Base-by-base conservation (phyloP, 2,113 vertebrate genomes). In the Protobothrops flavoviridis region DNA sequence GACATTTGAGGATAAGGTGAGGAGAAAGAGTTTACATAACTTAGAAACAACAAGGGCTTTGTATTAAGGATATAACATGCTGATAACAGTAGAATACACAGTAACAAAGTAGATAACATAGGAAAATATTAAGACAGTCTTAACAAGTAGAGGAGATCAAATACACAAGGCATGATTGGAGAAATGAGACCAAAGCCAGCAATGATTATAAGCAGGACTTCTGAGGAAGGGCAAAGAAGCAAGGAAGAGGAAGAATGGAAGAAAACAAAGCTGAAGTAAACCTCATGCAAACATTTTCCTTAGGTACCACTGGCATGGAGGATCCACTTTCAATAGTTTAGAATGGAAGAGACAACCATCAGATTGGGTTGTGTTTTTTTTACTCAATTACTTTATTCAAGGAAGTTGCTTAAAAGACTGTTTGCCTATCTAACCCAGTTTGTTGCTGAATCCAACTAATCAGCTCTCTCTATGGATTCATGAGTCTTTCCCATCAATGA, bases 261-360 rank as follows among this genome's bases (percentile, higher is more conserved):
- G 53, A 57, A 90, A 59, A 6, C 8, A 26, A 89, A 61, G 33
- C 12, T 86, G n/a, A 9, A 17, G 87, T 39, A 50, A 55, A 81
- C 24, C 10, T 89, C 81, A 87, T 81, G 55, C 29, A 23, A 3
- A 50, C 55, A 10, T 7, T 61, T 11, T 52, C 33, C 85, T 87
- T 90, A 15, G 23, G 43, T 90, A 93, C 89, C 89, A 53, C 74
- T 90, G 89, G 92, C 92, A 93, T 87, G 92, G 92, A 93, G 74
- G 92, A 93, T 90, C 89, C n/a, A 64, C n/a, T 53, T 90, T 90
- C 89, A 90, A 4, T 24, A 29, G 81, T 64, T 87, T 43, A 50
- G 3, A 26, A 48, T 23, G 26, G 23, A n/a, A 85, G 2, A 59
- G 29, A 56, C 4, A 59, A 87, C n/a, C 81, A 87, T 81, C 20